These are phyloP conservation scores for Coleophora deauratella DNA, from an alignment of 2,888 invertebrate genomes.

Conservation along the genomic window DNA sequence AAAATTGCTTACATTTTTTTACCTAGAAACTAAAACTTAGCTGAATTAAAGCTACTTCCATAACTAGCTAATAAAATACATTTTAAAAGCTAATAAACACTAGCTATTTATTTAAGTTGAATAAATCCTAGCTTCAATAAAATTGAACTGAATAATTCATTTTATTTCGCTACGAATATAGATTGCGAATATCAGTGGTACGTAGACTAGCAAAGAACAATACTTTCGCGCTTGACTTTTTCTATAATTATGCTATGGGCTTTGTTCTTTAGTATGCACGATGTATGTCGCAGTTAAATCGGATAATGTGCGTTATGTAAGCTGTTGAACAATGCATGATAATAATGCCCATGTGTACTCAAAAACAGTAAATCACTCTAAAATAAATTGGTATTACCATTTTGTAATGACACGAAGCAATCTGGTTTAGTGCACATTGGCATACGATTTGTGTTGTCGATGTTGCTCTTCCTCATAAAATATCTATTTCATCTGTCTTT, in stretches of 20 bases:
- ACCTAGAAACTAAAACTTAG: slow-evolving; percentile 1
- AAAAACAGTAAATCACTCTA: too few relatives aligned
- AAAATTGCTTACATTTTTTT: slow-evolving; percentile 8
- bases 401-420: too few relatives aligned
- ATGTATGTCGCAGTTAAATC: slow-evolving; percentile 9
- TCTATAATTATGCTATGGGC: slow-evolving; percentile 10
- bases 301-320: neutral
- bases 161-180: slow-evolving; percentile 8
- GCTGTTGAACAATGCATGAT: neutral
- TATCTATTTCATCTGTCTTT: too few relatives aligned
- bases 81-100: slow-evolving; percentile 6
- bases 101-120: too few relatives aligned
- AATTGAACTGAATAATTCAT: neutral
- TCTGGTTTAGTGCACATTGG: too few relatives aligned
- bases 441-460: too few relatives aligned
- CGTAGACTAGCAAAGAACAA: neutral
- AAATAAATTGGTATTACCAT: too few relatives aligned
- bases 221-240: slow-evolving; percentile 9
- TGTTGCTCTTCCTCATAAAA: too few relatives aligned
- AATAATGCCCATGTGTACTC: neutral
- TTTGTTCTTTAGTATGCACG: slow-evolving; percentile 7
- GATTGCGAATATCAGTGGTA: slow-evolving; percentile 5
- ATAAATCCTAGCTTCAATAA: too few relatives aligned
- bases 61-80: slow-evolving; percentile 6
- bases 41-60: slow-evolving; percentile 6